A percentile compares a stretch with the other conserved stretches of the same genome.
These are phyloP conservation scores for Apodemus sylvaticus DNA, from an alignment of 2,113 vertebrate genomes.

Conservation along the genomic window DNA sequence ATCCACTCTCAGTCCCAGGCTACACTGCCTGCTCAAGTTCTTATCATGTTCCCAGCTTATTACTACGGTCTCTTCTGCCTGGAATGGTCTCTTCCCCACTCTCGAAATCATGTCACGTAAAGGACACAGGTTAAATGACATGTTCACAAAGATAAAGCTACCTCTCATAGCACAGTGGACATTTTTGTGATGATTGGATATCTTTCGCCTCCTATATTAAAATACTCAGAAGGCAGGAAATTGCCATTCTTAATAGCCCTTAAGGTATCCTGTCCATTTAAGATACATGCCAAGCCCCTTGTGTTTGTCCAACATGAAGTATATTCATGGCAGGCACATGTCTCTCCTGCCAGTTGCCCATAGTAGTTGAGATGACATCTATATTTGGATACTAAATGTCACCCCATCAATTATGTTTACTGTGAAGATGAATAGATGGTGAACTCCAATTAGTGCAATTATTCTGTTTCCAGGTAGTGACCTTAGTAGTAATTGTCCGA, in stretches of 20 bases:
- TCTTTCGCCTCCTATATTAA: neutral
- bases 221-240: neutral
- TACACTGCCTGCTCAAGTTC: neutral
- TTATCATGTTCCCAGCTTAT: neutral
- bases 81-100: neutral
- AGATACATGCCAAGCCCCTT: rapidly evolving
- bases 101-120: neutral
- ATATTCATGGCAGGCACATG: neutral
- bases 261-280: neutral
- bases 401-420: constrained; percentile 38
- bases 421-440: constrained; percentile 64
- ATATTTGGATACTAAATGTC: neutral
- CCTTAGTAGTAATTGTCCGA: constrained; percentile 69
- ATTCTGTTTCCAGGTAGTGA: constrained; percentile 72
- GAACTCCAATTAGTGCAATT: constrained; percentile 70
- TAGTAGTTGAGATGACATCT: neutral
- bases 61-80: neutral
- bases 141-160: neutral
- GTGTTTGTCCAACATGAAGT: neutral
- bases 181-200: neutral
- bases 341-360: neutral
- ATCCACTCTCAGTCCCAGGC: neutral
- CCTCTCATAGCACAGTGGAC: neutral
- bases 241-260: neutral
- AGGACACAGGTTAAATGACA: neutral